These are phyloP conservation scores for Vanessa cardui DNA, from an alignment of 2,888 invertebrate species.

Conservation along the genomic window DNA sequence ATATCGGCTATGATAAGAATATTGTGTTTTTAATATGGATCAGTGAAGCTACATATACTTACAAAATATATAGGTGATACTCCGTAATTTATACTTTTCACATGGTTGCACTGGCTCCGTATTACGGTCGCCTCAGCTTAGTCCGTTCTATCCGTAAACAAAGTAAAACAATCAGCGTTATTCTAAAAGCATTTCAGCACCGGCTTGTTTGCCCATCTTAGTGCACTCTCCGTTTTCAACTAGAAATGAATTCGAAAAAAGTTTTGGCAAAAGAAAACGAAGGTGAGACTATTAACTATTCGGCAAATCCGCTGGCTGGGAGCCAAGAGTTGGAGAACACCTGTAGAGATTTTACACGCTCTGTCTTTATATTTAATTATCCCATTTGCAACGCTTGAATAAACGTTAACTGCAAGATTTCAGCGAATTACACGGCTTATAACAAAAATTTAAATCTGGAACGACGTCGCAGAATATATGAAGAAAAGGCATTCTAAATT, in stretches of 20 bases:
- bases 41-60: no score
- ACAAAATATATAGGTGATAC: no score
- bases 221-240: constrained; percentile 9
- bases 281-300: constrained; percentile 31
- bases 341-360: constrained; percentile 34
- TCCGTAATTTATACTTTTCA: no score
- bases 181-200: neutral
- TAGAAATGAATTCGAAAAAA: constrained; percentile 21
- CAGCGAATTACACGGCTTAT: neutral
- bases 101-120: no score
- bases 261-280: constrained; percentile 29
- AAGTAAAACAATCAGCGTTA: neutral
- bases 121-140: no score
- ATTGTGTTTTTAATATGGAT: no score
- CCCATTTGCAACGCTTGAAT: constrained; percentile 17
- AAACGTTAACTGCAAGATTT: constrained; percentile 9
- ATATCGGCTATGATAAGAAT: no score
- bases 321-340: constrained; percentile 28
- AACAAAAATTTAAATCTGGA: neutral
- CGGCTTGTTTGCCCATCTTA: neutral
- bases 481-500: no score
- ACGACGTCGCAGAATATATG: neutral
- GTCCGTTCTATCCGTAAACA: no score
- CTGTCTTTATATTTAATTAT: constrained; percentile 33
- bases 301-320: constrained; percentile 29